A percentile compares a stretch with the other conserved stretches of the same genome.
These are phyloP conservation scores for Halichondria panicea DNA, from an alignment of 37 sponge, comb jelly and placozoan species.

Conservation along the genomic window DNA sequence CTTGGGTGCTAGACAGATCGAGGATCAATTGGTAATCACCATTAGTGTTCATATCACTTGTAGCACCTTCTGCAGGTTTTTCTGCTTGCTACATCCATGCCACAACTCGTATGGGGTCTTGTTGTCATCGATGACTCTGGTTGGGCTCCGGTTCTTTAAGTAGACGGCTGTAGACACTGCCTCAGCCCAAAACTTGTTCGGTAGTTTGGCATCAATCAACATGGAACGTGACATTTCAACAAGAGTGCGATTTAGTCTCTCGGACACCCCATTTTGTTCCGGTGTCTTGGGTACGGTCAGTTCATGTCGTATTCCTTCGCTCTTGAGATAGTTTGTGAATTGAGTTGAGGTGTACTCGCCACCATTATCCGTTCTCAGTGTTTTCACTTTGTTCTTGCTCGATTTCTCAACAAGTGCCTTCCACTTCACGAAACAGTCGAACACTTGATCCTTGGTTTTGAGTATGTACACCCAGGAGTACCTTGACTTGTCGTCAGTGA, in stretches of 20 bases:
- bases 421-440: constrained; percentile 38
- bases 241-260: constrained; percentile 55
- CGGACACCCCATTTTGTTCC: constrained; percentile 62
- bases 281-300: constrained; percentile 50
- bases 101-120: constrained; percentile 41
- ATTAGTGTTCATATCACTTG: no score
- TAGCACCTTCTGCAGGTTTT: no score
- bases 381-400: constrained; percentile 34
- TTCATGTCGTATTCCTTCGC: constrained; percentile 49
- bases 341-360: constrained; percentile 45
- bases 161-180: constrained; percentile 28
- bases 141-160: constrained; percentile 55
- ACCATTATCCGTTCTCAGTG: constrained; percentile 53
- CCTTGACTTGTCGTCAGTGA: constrained; percentile 44
- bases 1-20: no score
- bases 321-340: constrained; percentile 34
- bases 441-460: constrained; percentile 17
- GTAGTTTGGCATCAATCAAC: constrained; percentile 40
- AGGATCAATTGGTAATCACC: no score
- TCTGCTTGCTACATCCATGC: no score
- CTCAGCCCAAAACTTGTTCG: constrained; percentile 35
- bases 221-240: constrained; percentile 52
- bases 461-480: constrained; percentile 38
- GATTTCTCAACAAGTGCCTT: constrained; percentile 47
- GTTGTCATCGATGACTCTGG: neutral